Evolutionary conservation across 2,113 vertebrate genomes (phyloP).

Genomic region (Eonycteris spelaea): DNA sequence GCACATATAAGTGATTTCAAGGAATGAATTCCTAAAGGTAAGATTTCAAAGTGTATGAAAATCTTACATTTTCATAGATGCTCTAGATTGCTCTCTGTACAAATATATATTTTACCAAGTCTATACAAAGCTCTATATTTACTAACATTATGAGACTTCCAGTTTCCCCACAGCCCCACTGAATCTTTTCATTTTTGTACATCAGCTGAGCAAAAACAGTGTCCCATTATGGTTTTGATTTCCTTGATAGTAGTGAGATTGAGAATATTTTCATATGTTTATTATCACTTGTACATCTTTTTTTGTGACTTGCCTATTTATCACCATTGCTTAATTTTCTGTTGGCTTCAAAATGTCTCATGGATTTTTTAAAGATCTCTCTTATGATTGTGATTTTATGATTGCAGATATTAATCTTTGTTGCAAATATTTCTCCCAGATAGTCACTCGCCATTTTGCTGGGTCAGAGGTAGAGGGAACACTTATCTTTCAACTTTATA

Average conservation of each 20-base stretch:
- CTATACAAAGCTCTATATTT: not conserved
- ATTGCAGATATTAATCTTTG: not conserved
- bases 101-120: not conserved
- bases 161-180: not conserved
- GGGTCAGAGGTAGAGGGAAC: not conserved
- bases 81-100: not conserved
- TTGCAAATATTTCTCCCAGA: not conserved
- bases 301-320: not conserved
- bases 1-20: not conserved
- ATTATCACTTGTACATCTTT: not conserved
- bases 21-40: not conserved
- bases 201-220: not conserved
- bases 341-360: not conserved
- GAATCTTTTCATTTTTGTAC: not conserved
- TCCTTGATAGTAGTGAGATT: not conserved
- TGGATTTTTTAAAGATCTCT: not conserved
- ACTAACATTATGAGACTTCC: not conserved
- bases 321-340: not conserved
- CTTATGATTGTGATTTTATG: not conserved
- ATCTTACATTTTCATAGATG: not conserved
- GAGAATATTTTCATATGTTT: not conserved
- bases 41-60: not conserved
- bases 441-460: not conserved
- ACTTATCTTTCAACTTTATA: not conserved
- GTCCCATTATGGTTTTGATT: not conserved